Conservation (phyloP, 2,113 vertebrate genomes). For the Larimichthys polyactis region DNA sequence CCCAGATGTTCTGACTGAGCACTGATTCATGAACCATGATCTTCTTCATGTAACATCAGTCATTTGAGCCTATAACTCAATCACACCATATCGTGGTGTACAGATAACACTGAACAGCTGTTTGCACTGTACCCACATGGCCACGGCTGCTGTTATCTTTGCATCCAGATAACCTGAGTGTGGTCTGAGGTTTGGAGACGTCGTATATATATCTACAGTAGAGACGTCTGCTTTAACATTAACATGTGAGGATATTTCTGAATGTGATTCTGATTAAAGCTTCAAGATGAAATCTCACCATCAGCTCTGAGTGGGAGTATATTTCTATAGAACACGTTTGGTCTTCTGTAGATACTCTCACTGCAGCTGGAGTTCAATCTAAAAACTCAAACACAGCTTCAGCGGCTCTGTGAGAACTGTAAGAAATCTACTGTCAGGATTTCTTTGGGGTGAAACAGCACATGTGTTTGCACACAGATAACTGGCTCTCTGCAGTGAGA, state of each 20-base stretch:
- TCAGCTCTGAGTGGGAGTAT: not conserved
- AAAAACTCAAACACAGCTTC: not conserved
- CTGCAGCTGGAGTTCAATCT: not conserved
- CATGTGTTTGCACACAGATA: conserved; percentile 12
- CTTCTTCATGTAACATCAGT: not conserved
- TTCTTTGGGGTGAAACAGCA: not conserved
- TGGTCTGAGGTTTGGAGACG: not conserved
- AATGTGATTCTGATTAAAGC: not conserved
- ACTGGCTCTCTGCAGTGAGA: conserved; percentile 4
- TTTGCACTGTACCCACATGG: not conserved
- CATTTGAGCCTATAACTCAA: not conserved
- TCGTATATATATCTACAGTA: not conserved
- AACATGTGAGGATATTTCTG: not conserved
- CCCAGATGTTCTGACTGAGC: not conserved
- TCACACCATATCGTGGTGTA: not conserved
- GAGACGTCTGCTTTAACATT: not conserved
- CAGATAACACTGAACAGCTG: not conserved
- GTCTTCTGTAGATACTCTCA: not conserved
- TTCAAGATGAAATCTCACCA: not conserved
- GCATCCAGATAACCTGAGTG: not conserved
- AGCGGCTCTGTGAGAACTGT: not conserved
- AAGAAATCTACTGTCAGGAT: conserved; percentile 27
- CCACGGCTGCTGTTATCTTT: not conserved
- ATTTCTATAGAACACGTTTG: too few relatives aligned
- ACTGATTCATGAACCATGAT: not conserved